phyloP scores from a whole-genome alignment of 2,797 vertebrate species.

The Etheostoma perlongum region DNA sequence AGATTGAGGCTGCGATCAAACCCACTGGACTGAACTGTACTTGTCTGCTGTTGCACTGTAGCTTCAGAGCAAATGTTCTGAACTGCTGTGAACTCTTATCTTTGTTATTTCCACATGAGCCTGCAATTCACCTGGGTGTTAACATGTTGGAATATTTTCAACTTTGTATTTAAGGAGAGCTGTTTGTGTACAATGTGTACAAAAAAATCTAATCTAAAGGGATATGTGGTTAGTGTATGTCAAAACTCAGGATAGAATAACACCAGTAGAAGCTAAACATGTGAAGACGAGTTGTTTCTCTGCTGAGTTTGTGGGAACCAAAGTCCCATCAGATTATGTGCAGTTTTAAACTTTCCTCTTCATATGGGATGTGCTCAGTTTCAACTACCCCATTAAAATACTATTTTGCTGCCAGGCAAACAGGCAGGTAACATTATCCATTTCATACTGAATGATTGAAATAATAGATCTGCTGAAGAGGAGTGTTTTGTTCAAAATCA shows the following conservation, averaged over 20 bases:
- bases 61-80: slow-evolving; percentile 32
- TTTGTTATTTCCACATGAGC: slow-evolving; percentile 29
- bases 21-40: slow-evolving; percentile 47
- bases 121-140: slow-evolving; percentile 51
- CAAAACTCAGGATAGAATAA: slow-evolving; percentile 10
- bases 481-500: slow-evolving; percentile 35
- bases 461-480: slow-evolving; percentile 36
- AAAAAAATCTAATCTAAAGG: neutral
- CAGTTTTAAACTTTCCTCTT: slow-evolving; percentile 24
- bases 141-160: slow-evolving; percentile 21
- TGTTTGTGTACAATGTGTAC: neutral
- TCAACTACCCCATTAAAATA: slow-evolving; percentile 49
- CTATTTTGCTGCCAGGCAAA: slow-evolving; percentile 50
- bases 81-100: slow-evolving; percentile 46
- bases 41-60: slow-evolving; percentile 51
- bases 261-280: slow-evolving; percentile 24
- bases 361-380: slow-evolving; percentile 42
- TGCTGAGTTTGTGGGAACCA: slow-evolving; percentile 12
- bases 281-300: slow-evolving; percentile 40
- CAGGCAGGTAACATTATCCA: slow-evolving; percentile 49
- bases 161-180: slow-evolving; percentile 18
- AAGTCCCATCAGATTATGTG: slow-evolving; percentile 28
- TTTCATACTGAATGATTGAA: slow-evolving; percentile 45
- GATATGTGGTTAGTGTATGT: slow-evolving; percentile 29
- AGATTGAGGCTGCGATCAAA: slow-evolving; percentile 75